These are phyloP conservation scores for Etheostoma nigrum DNA, from an alignment of 2,797 vertebrate genomes.

Conservation along the genomic window DNA sequence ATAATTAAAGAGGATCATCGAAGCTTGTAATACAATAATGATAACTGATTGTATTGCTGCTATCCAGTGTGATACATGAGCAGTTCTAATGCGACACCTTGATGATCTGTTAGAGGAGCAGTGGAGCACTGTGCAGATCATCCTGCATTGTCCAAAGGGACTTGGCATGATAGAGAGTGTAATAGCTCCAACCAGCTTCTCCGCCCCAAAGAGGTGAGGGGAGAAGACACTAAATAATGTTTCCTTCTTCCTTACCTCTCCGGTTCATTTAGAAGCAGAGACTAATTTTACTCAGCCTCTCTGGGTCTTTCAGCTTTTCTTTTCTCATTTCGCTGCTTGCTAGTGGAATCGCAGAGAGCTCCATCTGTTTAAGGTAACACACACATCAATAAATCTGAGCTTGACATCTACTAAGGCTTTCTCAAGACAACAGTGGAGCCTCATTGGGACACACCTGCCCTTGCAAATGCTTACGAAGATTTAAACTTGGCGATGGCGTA, in stretches of 20 bases:
- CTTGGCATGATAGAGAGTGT: constrained; percentile 44
- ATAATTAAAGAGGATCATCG: constrained; percentile 48
- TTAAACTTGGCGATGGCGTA: constrained; percentile 14
- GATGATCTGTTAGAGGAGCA: constrained; percentile 50
- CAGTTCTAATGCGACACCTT: constrained; percentile 37
- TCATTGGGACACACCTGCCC: constrained; percentile 33
- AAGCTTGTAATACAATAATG: constrained; percentile 58
- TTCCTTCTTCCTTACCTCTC: constrained; percentile 45
- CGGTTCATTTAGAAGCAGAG: constrained; percentile 60
- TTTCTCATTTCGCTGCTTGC: constrained; percentile 57
- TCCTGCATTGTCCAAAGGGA: constrained; percentile 48
- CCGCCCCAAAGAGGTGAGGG: constrained; percentile 55
- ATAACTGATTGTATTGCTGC: constrained; percentile 57
- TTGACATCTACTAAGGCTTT: constrained; percentile 18
- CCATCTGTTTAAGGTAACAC: constrained; percentile 65
- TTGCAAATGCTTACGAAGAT: constrained; percentile 19
- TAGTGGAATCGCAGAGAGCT: constrained; percentile 45
- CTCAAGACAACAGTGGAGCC: constrained; percentile 10
- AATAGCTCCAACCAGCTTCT: constrained; percentile 61
- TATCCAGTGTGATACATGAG: constrained; percentile 44
- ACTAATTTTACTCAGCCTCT: constrained; percentile 70
- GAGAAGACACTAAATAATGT: constrained; percentile 68
- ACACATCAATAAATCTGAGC: constrained; percentile 61
- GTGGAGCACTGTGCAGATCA: constrained; percentile 28
- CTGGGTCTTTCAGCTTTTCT: constrained; percentile 60